phyloP scores from a whole-genome alignment of 2,888 invertebrate species.

The Onthophagus sagittarius region DNA sequence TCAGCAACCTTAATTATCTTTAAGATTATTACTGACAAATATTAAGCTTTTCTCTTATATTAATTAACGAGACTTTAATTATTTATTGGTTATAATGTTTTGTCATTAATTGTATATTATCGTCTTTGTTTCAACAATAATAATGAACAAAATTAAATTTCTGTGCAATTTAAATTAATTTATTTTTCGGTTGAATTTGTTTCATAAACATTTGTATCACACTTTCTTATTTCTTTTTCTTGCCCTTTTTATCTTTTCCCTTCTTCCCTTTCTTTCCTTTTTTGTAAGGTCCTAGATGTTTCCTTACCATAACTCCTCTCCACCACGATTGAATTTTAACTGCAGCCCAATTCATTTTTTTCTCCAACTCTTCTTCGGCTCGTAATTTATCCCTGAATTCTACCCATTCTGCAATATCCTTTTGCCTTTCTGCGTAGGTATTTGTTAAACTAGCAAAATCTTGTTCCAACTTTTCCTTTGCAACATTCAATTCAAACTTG shows the following conservation, averaged over 20 bases:
- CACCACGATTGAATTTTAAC: constrained; percentile 69
- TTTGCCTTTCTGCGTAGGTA: constrained; percentile 42
- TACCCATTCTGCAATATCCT: constrained; percentile 49
- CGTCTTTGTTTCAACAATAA: too few relatives aligned
- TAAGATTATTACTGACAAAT: too few relatives aligned
- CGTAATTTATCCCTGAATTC: constrained; percentile 45
- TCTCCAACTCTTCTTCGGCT: constrained; percentile 42
- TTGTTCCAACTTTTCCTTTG: constrained; percentile 42
- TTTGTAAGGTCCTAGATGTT: constrained; percentile 61
- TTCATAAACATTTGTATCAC: constrained; percentile 23
- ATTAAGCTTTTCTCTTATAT: too few relatives aligned
- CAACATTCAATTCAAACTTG: constrained; percentile 41
- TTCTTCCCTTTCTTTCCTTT: constrained; percentile 36
- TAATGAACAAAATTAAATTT: too few relatives aligned
- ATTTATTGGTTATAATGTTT: too few relatives aligned
- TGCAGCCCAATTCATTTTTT: constrained; percentile 45
- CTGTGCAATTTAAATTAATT: constrained; percentile 23
- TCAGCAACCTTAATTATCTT: too few relatives aligned
- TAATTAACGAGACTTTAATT: too few relatives aligned
- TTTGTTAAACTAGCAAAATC: constrained; percentile 39
- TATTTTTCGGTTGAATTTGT: constrained; percentile 26
- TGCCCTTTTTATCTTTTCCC: constrained; percentile 29
- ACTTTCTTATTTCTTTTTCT: constrained; percentile 23
- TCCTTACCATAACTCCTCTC: constrained; percentile 70
- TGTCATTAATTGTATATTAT: too few relatives aligned